These are phyloP conservation scores for Aphaenogaster ashmeadi DNA, from an alignment of 1,140 invertebrate species.

Conservation along the genomic window DNA sequence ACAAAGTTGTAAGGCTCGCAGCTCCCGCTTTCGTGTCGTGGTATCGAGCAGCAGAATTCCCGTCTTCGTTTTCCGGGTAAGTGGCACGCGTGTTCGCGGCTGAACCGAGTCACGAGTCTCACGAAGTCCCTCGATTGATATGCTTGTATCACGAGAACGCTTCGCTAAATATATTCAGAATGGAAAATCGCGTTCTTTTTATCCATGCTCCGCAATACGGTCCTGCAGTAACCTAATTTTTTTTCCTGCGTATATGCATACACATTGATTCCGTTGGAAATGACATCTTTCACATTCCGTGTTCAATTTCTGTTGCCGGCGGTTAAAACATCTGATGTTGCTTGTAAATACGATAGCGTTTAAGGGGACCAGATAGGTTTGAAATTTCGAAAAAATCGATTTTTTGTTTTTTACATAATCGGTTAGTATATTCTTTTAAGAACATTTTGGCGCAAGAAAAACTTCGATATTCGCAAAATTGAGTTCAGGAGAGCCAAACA, in stretches of 20 bases:
- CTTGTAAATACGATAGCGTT: background rate
- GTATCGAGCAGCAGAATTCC: constrained; percentile 48
- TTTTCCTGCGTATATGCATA: constrained; percentile 19
- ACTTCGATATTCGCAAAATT: too few species aligned
- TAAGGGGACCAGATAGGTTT: too few species aligned
- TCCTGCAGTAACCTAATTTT: constrained; percentile 25
- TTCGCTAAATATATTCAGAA: constrained; percentile 23
- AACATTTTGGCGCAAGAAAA: too few species aligned
- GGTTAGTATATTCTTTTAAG: too few species aligned
- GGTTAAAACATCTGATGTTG: background rate
- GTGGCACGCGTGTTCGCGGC: constrained; percentile 58
- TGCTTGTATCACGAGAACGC: constrained; percentile 57
- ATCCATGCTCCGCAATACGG: background rate
- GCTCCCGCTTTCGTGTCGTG: constrained; percentile 59
- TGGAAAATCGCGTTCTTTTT: constrained; percentile 8
- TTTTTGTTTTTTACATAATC: too few species aligned
- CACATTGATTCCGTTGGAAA: constrained; percentile 20
- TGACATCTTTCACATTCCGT: constrained; percentile 2
- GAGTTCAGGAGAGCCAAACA: too few species aligned
- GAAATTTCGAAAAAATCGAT: too few species aligned
- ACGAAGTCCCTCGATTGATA: constrained; percentile 68
- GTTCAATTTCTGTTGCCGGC: background rate
- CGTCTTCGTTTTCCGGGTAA: constrained; percentile 47
- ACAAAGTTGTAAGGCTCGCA: constrained; percentile 16
- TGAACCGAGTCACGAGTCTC: constrained; percentile 25